phyloP scores from a whole-genome alignment of 2,888 invertebrate species.

The Chorisops tibialis region DNA sequence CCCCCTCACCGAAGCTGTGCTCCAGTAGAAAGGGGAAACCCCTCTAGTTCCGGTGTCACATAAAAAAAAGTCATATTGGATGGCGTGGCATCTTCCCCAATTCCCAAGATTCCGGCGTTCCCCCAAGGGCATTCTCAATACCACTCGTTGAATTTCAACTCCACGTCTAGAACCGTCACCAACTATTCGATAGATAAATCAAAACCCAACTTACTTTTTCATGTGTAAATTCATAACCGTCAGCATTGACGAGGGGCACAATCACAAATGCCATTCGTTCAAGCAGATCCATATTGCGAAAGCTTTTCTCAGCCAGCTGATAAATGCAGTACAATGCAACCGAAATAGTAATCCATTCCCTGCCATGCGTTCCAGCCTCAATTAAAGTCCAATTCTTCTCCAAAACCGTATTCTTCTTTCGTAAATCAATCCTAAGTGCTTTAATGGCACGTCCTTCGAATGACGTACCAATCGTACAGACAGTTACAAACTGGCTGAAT shows the following conservation, averaged over 20 bases:
- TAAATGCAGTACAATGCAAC: constrained; percentile 60
- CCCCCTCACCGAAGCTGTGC: no score
- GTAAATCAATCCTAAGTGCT: constrained; percentile 48
- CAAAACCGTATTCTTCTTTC: constrained; percentile 34
- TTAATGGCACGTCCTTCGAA: constrained; percentile 45
- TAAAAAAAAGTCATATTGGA: no score
- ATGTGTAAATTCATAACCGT: constrained; percentile 66
- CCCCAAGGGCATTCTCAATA: no score
- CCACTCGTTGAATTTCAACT: no score
- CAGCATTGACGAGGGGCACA: constrained; percentile 66
- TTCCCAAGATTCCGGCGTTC: no score
- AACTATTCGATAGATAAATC: background rate
- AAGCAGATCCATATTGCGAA: constrained; percentile 52
- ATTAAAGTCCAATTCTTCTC: constrained; percentile 45
- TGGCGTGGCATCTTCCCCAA: no score
- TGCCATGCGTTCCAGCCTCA: constrained; percentile 57
- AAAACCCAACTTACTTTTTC: constrained; percentile 48
- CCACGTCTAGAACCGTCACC: no score
- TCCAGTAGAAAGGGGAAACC: no score
- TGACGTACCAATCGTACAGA: constrained; percentile 44
- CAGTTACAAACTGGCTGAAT: constrained; percentile 42
- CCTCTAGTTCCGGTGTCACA: no score
- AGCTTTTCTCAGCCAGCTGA: constrained; percentile 56
- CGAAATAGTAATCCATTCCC: constrained; percentile 66
- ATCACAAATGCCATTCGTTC: constrained; percentile 63